Percentiles rank a stretch among this genome's conserved stretches.
These are phyloP conservation scores for Nematostella vectensis DNA, from an alignment of 92 coral and sea anemone species.

Conservation along the genomic window DNA sequence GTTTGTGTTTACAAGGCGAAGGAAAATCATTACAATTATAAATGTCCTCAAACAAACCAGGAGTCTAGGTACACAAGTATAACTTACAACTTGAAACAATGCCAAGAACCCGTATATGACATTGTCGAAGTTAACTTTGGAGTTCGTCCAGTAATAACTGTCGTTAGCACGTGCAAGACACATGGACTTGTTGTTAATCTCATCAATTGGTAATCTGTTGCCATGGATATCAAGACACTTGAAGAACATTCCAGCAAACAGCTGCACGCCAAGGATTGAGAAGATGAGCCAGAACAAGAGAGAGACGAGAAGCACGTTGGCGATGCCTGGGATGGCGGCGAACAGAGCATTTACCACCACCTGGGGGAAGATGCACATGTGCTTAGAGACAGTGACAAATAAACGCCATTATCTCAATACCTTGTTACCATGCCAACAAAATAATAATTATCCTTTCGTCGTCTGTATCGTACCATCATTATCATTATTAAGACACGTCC, in stretches of 20 bases:
- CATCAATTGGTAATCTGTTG: constrained; percentile 38
- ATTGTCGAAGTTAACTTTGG: constrained; percentile 89
- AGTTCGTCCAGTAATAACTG: constrained; percentile 81
- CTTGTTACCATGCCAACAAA: no score
- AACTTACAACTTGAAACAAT: constrained; percentile 80
- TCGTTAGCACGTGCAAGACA: constrained; percentile 49
- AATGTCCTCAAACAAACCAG: no score
- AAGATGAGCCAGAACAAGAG: constrained; percentile 92
- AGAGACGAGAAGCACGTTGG: constrained; percentile 84
- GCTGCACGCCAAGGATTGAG: constrained; percentile 92
- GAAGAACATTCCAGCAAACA: constrained; percentile 87
- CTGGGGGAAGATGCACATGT: no score
- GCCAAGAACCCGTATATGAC: constrained; percentile 86
- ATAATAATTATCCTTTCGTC: no score
- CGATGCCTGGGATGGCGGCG: constrained; percentile 94
- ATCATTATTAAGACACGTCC: no score
- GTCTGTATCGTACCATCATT: no score
- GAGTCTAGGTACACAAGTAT: no score
- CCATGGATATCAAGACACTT: constrained; percentile 67
- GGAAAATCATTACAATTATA: no score
- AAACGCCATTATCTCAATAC: neutral
- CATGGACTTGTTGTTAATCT: constrained; percentile 65
- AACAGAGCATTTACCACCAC: constrained; percentile 87
- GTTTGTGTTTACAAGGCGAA: no score
- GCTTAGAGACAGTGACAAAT: neutral